Evolutionary conservation across 2,113 vertebrate species (phyloP), one percentile per base, ranked within the genome.

Genomic region (Agelaius tricolor): DNA sequence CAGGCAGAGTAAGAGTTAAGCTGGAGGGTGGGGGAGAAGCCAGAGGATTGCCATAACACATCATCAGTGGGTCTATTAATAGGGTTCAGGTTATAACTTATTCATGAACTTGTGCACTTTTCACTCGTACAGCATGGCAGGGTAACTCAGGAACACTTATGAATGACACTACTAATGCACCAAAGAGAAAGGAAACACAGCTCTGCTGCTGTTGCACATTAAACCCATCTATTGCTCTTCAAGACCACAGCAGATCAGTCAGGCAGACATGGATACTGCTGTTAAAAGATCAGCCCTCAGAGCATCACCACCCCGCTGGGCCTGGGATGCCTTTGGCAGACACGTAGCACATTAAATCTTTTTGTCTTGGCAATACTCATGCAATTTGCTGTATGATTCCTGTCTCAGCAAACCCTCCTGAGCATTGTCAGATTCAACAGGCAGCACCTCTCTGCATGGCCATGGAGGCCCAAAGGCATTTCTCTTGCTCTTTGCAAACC

Each of bases 91-190:
- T 93, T 94, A 94, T 96, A 93, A 95, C 88, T 96, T 93, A 96
- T 96, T 94, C 90, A 96, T 97, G 94, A 96, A 96, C 85, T 93
- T 84, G 67, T 86, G 92, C 88, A 96, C 95, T 96, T 94, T 96
- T 94, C 90, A 95, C 80, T 95, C 57, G 13, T 47, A 9, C 61
- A 37, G 44, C 23, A 49, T 20, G 61, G 92, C 88, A 95, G 90
- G 79, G 83, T 81, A 93, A 85, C 89, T 65, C 5, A 4, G 93
- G 94, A 97, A 93, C 88, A 84, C 79, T 96, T 94, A 92, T 2
- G 49, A 95, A 81, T 13, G 31, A 86, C 88, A 72, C 77, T 35
- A 43, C 91, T 97, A 96, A 96, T 95, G 95, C 82, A 81, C 90
- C 76, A 77, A 95, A 91, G 85, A 96, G 90, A 80, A 83, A 73